Base-by-base conservation (phyloP, 1,140 invertebrate species). In the Tetramorium parvispinum region DNA sequence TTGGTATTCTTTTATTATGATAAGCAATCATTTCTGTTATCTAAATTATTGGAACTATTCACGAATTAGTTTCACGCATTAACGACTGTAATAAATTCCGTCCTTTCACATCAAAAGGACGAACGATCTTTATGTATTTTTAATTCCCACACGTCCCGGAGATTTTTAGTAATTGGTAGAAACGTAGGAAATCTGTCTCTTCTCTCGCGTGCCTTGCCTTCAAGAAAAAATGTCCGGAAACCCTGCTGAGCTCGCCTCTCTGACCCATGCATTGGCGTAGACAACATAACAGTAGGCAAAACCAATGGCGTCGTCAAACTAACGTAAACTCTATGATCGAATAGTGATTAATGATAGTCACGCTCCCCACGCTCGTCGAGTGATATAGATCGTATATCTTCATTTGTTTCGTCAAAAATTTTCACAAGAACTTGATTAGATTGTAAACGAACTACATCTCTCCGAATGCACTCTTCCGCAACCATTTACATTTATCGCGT, bases 281-380 rank as follows among this genome's bases (percentile, higher is more conserved):
- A 59, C 40, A 49, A 21, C 24, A 7, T 11, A 40, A 59, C 32
- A 68, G 61, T 51, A 73, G 73, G 16, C 53, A 55, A 87, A 85
- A 65, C 32, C 51, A 66, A 55, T 21, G 49, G 82, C 81, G 88
- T 87, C 88, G 68, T 86, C 86, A 53, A 81, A 59, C 24, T 4
- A 16, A 43, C 37, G 65, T 57, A 46, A 77, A 43, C 66, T 78
- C 75, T 55, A 66, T 32, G 68, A 55, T 55, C 85, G 76, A 87
- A 88, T 66, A 70, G 85, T 94, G 94, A 95, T 94, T 95, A 95
- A 95, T 95, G 94, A 94, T 92, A 75, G 85, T 88, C 87, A 86
- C 89, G 79, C 86, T 91, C 57, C 55, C 85, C 66, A 92, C 89
- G 91, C 89, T 91, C 93, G 93, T 94, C 92, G 79, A 86, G 76